Base-by-base conservation (phyloP, 2,113 vertebrate genomes). In the Planiliza haematocheilus region DNA sequence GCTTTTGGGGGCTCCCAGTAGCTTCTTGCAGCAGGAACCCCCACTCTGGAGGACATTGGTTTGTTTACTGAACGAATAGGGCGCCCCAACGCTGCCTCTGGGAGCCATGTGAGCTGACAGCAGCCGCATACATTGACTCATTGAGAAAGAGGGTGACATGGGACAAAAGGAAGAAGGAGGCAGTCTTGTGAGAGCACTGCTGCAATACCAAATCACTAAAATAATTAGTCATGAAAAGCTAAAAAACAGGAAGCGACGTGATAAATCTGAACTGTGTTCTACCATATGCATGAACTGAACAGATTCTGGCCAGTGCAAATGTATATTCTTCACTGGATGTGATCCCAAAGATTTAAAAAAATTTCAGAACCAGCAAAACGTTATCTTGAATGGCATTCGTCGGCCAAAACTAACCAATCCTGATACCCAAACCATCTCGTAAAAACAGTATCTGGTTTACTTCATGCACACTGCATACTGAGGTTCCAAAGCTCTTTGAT, bases 91-190 rank as follows among this genome's bases (percentile, higher is more conserved):
- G 18, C 9, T 34, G 72, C 69, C 78, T 70, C 74, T 72, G 64
- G 74, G 69, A 69, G 67, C 82, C 86, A 75, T 88, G 79, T 81
- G 86, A 90, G 82, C 58, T 36, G 78, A 90, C 85, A 86, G 79
- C 61, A 36, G 62, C 51, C 55, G 9, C 64, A 43, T 55, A 81
- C 84, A 88, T 77, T 85, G 79, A 82, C 49, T 51, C 74, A 81
- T 45, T 82, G 58, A 86, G 74, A 70, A 85, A 79, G 70, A 59
- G 61, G 70, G 69, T 17, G 45, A 65, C 21, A 61, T 12, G 14
- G 73, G 68, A 85, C 83, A 83, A 83, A 82, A 63, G 59, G 18
- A 41, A 72, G 70, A 75, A 53, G 83, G 74, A 69, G 77, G 46
- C 81, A 62, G 72, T 52, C 60, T 81, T 83, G 68, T 79, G 17